A percentile compares a stretch with the other conserved stretches of the same genome.
phyloP scores from a whole-genome alignment of 2,888 invertebrate genomes.

The Pheosia gnoma region DNA sequence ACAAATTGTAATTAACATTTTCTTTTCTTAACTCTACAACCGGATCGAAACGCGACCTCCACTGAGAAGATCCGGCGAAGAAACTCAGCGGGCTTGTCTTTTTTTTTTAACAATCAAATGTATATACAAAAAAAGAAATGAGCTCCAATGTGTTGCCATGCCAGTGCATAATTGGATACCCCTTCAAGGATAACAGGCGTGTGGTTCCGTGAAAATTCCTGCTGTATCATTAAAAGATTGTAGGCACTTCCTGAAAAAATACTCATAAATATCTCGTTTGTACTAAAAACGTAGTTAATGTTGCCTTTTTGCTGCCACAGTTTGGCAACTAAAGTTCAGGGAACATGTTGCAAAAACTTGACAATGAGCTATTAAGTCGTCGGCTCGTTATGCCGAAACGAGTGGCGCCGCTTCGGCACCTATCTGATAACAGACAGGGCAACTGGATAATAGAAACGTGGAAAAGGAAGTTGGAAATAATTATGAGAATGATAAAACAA shows the following conservation, averaged over 20 bases:
- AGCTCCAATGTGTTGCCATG: no score
- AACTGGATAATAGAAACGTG: conserved; percentile 24
- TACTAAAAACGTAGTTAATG: conserved; percentile 33
- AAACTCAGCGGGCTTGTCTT: no score
- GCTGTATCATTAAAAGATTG: neutral
- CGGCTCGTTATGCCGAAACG: conserved; percentile 67
- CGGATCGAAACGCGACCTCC: no score
- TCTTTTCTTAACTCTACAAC: no score
- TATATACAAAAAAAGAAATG: no score
- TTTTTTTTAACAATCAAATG: no score
- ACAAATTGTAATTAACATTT: no score
- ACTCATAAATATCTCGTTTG: conserved; percentile 19
- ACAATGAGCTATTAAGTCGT: conserved; percentile 65
- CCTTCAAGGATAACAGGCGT: no score
- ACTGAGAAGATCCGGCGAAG: no score
- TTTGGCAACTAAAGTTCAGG: conserved; percentile 27
- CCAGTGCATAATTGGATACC: no score
- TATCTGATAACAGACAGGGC: conserved; percentile 52
- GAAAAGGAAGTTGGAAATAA: conserved; percentile 9
- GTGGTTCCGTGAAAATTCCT: no score
- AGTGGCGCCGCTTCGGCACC: conserved; percentile 57
- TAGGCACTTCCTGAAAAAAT: neutral
- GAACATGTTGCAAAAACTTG: conserved; percentile 61
- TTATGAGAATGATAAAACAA: no score
- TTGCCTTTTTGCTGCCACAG: conserved; percentile 38